Percentiles rank a stretch among this genome's conserved stretches.
These are phyloP conservation scores for Sesamia nonagrioides DNA, from an alignment of 1,140 invertebrate species.

Conservation along the genomic window DNA sequence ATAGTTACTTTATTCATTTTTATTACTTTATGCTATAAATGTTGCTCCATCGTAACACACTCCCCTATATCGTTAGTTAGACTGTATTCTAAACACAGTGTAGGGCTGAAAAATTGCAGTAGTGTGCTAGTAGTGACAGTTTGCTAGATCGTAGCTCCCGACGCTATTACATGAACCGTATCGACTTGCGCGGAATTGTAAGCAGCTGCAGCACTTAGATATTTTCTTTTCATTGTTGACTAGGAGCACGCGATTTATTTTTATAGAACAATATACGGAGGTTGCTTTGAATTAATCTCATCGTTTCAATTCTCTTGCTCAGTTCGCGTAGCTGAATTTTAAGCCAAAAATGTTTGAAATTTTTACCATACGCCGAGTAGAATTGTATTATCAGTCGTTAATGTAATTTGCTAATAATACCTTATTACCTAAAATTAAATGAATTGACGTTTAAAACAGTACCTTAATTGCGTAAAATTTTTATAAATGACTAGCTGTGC, in stretches of 20 bases:
- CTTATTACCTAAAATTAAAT: too few relatives aligned
- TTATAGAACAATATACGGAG: not conserved
- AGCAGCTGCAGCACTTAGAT: slow-evolving; percentile 25
- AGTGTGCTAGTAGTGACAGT: slow-evolving; percentile 40
- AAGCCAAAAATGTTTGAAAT: too few relatives aligned
- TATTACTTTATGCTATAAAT: too few relatives aligned
- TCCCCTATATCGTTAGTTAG: not conserved
- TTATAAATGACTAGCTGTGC: too few relatives aligned
- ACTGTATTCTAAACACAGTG: slow-evolving; percentile 30
- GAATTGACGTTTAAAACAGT: too few relatives aligned
- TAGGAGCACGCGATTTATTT: not conserved
- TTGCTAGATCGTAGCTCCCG: slow-evolving; percentile 29
- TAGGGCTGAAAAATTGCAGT: slow-evolving; percentile 27
- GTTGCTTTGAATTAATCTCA: not conserved
- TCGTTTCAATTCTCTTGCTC: too few relatives aligned
- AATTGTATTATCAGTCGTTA: too few relatives aligned
- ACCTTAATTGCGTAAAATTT: too few relatives aligned
- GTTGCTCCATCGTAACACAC: not conserved
- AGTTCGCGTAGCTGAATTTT: too few relatives aligned
- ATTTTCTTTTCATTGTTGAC: slow-evolving; percentile 10
- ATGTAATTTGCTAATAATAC: too few relatives aligned
- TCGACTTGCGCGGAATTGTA: slow-evolving; percentile 37
- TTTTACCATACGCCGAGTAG: too few relatives aligned
- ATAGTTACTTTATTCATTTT: too few relatives aligned
- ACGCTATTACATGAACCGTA: slow-evolving; percentile 24